phyloP scores from a whole-genome alignment of 2,888 invertebrate species.

The Ligdia adustata region DNA sequence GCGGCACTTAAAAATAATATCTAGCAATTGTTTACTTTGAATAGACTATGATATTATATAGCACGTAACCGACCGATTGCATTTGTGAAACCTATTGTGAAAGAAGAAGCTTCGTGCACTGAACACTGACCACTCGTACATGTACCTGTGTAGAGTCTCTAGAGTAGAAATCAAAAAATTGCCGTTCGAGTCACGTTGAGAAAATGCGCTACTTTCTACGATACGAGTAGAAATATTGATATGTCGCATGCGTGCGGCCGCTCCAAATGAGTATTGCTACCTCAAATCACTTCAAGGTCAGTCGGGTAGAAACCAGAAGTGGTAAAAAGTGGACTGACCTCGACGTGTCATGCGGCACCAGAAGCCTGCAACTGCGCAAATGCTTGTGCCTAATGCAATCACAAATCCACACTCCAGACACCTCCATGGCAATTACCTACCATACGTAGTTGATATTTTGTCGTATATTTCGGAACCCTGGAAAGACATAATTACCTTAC shows the following conservation, averaged over 20 bases:
- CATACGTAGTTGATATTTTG: too few relatives aligned
- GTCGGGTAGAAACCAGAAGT: constrained; percentile 69
- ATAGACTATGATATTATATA: constrained; percentile 37
- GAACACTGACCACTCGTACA: constrained; percentile 37
- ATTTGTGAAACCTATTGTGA: constrained; percentile 49
- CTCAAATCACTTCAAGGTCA: constrained; percentile 71
- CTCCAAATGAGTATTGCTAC: constrained; percentile 66
- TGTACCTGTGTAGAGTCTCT: constrained; percentile 29
- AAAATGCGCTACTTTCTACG: constrained; percentile 74
- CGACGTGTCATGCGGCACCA: constrained; percentile 58
- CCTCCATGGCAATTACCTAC: background rate
- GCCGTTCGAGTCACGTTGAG: constrained; percentile 64
- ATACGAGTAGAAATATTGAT: constrained; percentile 54
- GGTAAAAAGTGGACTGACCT: constrained; percentile 69
- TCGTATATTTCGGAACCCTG: constrained; percentile 12
- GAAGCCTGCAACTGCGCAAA: constrained; percentile 29
- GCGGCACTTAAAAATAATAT: constrained; percentile 27
- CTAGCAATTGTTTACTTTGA: constrained; percentile 35
- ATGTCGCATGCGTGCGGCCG: constrained; percentile 49
- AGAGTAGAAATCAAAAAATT: constrained; percentile 52
- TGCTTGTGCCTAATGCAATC: constrained; percentile 14
- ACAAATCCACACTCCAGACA: background rate
- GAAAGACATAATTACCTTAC: constrained; percentile 30
- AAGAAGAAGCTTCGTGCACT: constrained; percentile 45
- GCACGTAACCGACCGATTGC: constrained; percentile 38